Base-by-base conservation (phyloP, 2,113 vertebrate species). In the Engraulis encrasicolus region DNA sequence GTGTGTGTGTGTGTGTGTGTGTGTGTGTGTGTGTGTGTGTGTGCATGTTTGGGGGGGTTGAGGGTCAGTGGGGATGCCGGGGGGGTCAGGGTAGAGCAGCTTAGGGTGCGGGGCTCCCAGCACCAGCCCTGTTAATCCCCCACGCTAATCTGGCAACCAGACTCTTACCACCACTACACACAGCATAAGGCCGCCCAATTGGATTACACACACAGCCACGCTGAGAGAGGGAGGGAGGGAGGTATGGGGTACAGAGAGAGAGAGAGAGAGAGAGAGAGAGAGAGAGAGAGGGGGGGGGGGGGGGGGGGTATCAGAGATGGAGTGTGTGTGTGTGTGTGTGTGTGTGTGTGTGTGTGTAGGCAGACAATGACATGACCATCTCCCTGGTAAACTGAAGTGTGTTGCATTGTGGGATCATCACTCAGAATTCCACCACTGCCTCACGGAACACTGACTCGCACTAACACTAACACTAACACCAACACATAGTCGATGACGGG, bases 131-230 rank as follows among this genome's bases (percentile, higher is more conserved):
- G 48, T 79, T 88, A 89, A 89, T 89, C 86, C 86, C 34, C 34
- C 14, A 17, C 80, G 81, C 78, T 87, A 85, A 88, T 85, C 83
- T 85, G 36, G 45, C 66, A 78, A 49, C 52, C 48, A 23, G 84
- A 37, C 36, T 79, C 6, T 83, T 79, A 87, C 79, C 79, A 77
- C 45, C 40, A 45, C 58, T 85, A 86, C 83, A 89, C 86, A 77
- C 34, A 79, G 45, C 87, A 86, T 83, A 86, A 83, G 85, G 83
- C 38, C 77, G 86, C 50, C 80, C 88, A 84, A 88, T 80, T 88
- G 83, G 86, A 89, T 88, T 82, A 87, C 49, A 17, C 37, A 23
- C 7, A 34, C 27, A 74, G 66, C 31, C 31, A 2, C 66, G 0
- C 31, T 14, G 27, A 15, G 27, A 14, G 66, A 31, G 19, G 34